phyloP scores from a whole-genome alignment of 2,888 invertebrate genomes.

The Uloborus plumipes region DNA sequence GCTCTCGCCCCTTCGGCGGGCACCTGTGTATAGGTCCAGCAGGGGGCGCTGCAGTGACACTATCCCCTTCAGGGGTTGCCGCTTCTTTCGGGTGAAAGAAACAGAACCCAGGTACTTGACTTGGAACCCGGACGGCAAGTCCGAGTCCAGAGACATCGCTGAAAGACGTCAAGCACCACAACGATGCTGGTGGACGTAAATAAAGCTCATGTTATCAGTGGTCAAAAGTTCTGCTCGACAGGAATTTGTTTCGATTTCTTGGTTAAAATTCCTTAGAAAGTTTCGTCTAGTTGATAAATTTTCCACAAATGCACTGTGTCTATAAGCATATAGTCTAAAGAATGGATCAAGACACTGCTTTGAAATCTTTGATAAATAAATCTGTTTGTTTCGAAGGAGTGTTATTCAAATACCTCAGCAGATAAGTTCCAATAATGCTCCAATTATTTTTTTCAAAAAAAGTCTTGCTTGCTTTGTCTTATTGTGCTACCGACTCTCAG shows the following conservation, averaged over 20 bases:
- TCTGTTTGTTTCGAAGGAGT: too few species aligned
- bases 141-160: constrained; percentile 51
- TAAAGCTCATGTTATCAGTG: neutral
- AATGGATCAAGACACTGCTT: too few species aligned
- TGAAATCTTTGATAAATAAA: too few species aligned
- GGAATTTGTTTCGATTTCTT: neutral
- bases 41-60: constrained; percentile 63
- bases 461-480: too few species aligned
- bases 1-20: constrained; percentile 66
- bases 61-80: constrained; percentile 61
- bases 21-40: constrained; percentile 63
- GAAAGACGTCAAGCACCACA: too few species aligned
- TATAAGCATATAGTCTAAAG: too few species aligned
- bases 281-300: neutral
- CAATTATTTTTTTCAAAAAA: too few species aligned
- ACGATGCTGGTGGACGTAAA: too few species aligned
- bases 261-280: neutral
- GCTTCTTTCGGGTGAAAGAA: constrained; percentile 50
- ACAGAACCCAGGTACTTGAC: constrained; percentile 65
- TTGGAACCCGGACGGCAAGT: constrained; percentile 50
- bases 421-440: too few species aligned
- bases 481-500: too few species aligned
- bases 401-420: too few species aligned
- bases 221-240: neutral
- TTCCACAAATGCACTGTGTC: too few species aligned